phyloP scores from a whole-genome alignment of 1,140 invertebrate genomes.

The Leptonema lineaticorne region DNA sequence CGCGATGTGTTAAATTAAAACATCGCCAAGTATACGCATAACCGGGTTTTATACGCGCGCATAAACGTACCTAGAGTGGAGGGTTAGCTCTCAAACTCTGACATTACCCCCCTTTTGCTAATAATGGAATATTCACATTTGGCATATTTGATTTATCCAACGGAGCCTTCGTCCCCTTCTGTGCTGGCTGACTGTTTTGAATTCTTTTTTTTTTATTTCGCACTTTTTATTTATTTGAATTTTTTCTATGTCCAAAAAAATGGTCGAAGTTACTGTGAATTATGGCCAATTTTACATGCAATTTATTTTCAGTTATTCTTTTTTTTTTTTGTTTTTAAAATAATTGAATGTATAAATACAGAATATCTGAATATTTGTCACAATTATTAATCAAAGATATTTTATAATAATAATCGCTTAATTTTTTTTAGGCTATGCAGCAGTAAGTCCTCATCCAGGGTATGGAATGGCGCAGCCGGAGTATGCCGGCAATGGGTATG shows the following conservation, averaged over 20 bases:
- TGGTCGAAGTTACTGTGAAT: background rate
- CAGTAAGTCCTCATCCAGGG: slow-evolving; percentile 78
- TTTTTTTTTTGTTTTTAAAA: no score
- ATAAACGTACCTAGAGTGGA: no score
- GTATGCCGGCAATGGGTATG: slow-evolving; percentile 74
- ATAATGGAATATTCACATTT: slow-evolving; percentile 43
- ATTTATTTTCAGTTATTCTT: no score
- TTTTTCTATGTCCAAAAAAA: background rate
- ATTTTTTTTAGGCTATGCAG: slow-evolving; percentile 72
- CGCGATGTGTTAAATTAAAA: slow-evolving; percentile 42
- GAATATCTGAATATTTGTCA: no score
- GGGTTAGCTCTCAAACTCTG: background rate
- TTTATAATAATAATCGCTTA: background rate
- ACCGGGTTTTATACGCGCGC: no score
- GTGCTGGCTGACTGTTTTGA: slow-evolving; percentile 4
- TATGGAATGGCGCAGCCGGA: slow-evolving; percentile 79
- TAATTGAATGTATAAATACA: no score
- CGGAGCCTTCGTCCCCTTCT: slow-evolving; percentile 29
- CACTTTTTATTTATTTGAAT: slow-evolving; percentile 7
- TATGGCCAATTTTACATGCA: no score
- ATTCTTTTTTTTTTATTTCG: background rate
- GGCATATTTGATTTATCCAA: slow-evolving; percentile 43
- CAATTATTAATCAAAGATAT: no score
- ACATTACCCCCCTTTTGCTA: slow-evolving; percentile 12
- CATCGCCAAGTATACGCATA: slow-evolving; percentile 38